Percentiles rank a stretch among this genome's conserved stretches.
Conservation (phyloP, 2,888 invertebrate species). For the Steinernema hermaphroditum region DNA sequence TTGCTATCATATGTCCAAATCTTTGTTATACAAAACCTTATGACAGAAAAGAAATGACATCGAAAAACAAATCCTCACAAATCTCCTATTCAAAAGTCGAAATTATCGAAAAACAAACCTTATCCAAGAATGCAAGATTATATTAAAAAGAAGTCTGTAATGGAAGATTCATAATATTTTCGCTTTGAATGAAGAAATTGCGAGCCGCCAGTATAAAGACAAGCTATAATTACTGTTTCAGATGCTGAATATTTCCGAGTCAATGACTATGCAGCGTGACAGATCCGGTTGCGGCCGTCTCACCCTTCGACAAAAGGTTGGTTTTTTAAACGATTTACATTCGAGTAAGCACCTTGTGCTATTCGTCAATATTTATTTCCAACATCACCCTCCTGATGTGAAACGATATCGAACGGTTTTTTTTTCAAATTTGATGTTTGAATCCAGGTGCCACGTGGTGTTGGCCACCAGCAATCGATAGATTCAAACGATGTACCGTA, state of each 20-base stretch:
- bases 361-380: not conserved
- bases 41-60: not conserved
- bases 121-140: too few species aligned
- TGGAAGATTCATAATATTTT: too few species aligned
- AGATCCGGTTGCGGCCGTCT: not conserved
- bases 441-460: slow-evolving; percentile 8
- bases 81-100: not conserved
- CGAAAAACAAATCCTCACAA: not conserved
- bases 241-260: not conserved
- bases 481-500: not conserved
- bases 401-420: not conserved
- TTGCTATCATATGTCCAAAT: too few species aligned
- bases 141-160: too few species aligned
- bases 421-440: not conserved
- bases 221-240: too few species aligned
- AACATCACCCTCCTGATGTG: not conserved
- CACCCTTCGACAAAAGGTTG: not conserved
- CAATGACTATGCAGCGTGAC: too few species aligned
- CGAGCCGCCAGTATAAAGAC: too few species aligned
- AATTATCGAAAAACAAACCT: not conserved
- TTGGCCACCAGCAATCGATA: not conserved
- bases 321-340: slow-evolving; percentile 12
- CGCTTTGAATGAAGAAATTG: too few species aligned
- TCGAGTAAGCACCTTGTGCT: slow-evolving; percentile 24
- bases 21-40: too few species aligned